Percentiles rank a stretch among this genome's conserved stretches.
These are phyloP conservation scores for Bergia puertoricense DNA, from an alignment of 92 coral and sea anemone genomes.

Conservation along the genomic window DNA sequence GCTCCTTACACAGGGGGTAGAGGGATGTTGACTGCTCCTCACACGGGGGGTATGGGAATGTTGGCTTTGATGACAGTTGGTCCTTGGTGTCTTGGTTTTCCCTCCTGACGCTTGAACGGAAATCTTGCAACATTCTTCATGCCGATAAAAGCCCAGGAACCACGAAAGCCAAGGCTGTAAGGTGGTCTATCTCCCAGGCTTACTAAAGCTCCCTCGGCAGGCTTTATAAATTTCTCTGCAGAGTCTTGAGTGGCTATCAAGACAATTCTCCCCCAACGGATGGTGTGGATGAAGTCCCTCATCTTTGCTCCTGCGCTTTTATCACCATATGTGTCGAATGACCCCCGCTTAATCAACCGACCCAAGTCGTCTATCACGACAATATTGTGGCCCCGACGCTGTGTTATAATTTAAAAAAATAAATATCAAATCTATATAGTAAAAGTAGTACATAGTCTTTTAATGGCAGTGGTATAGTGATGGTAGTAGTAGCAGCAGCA, in stretches of 20 bases:
- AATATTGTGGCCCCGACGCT: constrained; percentile 71
- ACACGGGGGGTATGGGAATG: neutral
- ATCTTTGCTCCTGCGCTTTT: constrained; percentile 45
- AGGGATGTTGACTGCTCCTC: neutral
- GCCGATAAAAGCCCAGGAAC: constrained; percentile 68
- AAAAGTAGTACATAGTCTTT: no score
- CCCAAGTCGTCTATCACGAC: constrained; percentile 58
- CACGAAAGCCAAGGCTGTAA: constrained; percentile 43
- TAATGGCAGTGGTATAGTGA: no score
- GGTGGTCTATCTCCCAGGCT: constrained; percentile 57
- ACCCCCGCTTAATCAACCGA: constrained; percentile 13
- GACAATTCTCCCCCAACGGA: constrained; percentile 51
- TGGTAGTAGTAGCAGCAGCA: no score
- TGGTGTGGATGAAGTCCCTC: constrained; percentile 50
- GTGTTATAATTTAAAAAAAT: no score
- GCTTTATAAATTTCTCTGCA: constrained; percentile 18
- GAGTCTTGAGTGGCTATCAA: constrained; percentile 58
- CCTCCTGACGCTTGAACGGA: constrained; percentile 56
- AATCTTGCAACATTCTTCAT: constrained; percentile 46
- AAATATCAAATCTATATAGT: no score
- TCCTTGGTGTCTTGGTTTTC: constrained; percentile 26
- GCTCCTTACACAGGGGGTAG: neutral
- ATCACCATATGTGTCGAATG: constrained; percentile 62
- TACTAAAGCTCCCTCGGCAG: constrained; percentile 48
- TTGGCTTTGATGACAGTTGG: constrained; percentile 45